phyloP scores from a whole-genome alignment of 2,797 vertebrate species.

The Diplodus puntazzo region DNA sequence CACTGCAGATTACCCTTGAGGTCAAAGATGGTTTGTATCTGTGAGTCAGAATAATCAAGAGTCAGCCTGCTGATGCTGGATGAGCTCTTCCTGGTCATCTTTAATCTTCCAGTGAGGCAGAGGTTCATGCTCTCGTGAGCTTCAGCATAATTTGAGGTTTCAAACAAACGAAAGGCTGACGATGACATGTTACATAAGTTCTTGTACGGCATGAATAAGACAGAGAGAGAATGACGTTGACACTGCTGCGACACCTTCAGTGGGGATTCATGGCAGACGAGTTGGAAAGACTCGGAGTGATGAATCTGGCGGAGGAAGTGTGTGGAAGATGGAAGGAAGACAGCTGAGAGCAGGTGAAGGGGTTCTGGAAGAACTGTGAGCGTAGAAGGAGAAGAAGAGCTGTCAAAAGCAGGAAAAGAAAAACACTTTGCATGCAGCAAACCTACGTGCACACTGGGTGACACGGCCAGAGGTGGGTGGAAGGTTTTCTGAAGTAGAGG shows the following conservation, averaged over 20 bases:
- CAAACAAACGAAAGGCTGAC: too few relatives aligned
- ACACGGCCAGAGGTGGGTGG: conserved; percentile 80
- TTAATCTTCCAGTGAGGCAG: background rate
- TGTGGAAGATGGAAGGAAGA: conserved; percentile 31
- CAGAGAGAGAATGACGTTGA: background rate
- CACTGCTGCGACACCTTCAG: conserved; percentile 8
- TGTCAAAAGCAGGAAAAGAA: conserved; percentile 25
- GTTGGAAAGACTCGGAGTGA: conserved; percentile 16
- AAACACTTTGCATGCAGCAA: conserved; percentile 23
- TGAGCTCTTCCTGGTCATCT: background rate
- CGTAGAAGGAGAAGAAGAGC: conserved; percentile 19
- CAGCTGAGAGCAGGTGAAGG: conserved; percentile 18
- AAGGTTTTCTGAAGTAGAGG: conserved; percentile 79
- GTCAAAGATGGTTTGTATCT: conserved; percentile 5
- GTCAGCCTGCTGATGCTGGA: background rate
- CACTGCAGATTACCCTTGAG: conserved; percentile 5
- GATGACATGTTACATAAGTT: too few relatives aligned
- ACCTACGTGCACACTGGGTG: conserved; percentile 26
- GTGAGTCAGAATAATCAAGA: background rate
- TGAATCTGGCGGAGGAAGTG: conserved; percentile 9
- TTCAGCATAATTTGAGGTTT: too few relatives aligned
- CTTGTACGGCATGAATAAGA: background rate
- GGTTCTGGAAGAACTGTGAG: conserved; percentile 10
- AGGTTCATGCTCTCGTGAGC: background rate
- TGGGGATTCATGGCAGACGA: conserved; percentile 6